A percentile compares a stretch with the other conserved stretches of the same genome.
phyloP scores from a whole-genome alignment of 2,797 vertebrate species.

The Lagothrix lagotricha region DNA sequence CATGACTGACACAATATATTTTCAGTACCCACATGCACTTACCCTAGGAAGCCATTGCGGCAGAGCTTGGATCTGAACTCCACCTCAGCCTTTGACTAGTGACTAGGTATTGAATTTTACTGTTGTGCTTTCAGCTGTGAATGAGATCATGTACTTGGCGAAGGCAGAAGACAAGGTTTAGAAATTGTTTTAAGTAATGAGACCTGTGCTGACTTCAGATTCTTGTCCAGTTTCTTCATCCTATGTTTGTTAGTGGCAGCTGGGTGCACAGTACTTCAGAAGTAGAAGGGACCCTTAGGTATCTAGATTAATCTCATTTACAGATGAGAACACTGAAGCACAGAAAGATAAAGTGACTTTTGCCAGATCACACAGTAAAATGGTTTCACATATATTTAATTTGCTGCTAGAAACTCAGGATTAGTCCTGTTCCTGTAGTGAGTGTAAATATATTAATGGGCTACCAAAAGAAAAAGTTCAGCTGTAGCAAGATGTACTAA shows the following conservation, averaged over 20 bases:
- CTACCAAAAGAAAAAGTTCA: neutral
- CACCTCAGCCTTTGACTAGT: neutral
- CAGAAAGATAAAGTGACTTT: slow-evolving; percentile 54
- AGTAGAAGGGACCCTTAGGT: neutral
- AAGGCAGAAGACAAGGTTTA: neutral
- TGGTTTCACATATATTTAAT: slow-evolving; percentile 30
- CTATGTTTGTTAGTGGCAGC: neutral
- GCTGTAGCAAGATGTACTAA: slow-evolving; percentile 7
- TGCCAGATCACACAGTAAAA: slow-evolving; percentile 27
- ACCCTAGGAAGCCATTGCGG: neutral
- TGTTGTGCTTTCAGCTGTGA: neutral
- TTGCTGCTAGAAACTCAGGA: slow-evolving; percentile 47
- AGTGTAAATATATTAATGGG: neutral
- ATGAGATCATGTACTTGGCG: neutral
- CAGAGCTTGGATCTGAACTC: neutral
- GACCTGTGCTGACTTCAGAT: neutral
- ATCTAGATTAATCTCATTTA: neutral
- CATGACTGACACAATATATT: neutral
- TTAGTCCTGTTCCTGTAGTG: neutral
- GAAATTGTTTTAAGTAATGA: neutral
- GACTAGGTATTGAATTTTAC: neutral
- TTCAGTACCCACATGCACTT: neutral
- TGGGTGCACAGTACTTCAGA: neutral
- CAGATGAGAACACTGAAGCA: neutral
- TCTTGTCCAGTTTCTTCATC: neutral